A percentile compares a stretch with the other conserved stretches of the same genome.
Conservation (phyloP, 2,888 invertebrate species). For the Leptinotarsa haldemani region DNA sequence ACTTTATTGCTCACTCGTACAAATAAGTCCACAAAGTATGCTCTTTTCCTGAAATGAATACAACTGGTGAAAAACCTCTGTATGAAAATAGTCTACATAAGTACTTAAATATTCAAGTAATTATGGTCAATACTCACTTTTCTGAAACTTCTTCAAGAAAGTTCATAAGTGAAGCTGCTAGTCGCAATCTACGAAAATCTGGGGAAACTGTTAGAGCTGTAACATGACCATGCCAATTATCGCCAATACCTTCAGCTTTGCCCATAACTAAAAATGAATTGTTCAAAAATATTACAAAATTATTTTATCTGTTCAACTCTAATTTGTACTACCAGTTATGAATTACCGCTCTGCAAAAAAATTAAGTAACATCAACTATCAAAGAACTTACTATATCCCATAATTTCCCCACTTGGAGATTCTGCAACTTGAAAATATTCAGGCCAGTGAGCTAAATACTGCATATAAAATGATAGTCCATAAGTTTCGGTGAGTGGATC, state of each 20-base stretch:
- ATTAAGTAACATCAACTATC: too few species aligned
- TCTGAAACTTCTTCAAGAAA: slow-evolving; percentile 96
- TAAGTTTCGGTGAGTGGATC: slow-evolving; percentile 98
- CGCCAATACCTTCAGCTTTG: slow-evolving; percentile 95
- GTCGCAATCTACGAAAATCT: slow-evolving; percentile 89
- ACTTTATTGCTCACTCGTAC: slow-evolving; percentile 97
- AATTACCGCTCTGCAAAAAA: too few species aligned
- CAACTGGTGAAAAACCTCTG: neutral
- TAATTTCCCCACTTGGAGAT: slow-evolving; percentile 94
- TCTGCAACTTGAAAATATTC: slow-evolving; percentile 98
- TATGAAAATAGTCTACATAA: neutral
- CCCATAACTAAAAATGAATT: slow-evolving; percentile 87
- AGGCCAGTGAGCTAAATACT: slow-evolving; percentile 98
- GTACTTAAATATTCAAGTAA: neutral
- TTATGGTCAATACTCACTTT: slow-evolving; percentile 72
- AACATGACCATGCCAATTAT: slow-evolving; percentile 99
- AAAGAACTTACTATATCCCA: slow-evolving; percentile 93
- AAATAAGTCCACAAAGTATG: slow-evolving; percentile 98
- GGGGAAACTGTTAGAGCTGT: slow-evolving; percentile 97
- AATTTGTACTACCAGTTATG: too few species aligned
- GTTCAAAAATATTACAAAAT: neutral
- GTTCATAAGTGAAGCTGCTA: slow-evolving; percentile 94
- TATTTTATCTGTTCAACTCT: too few species aligned
- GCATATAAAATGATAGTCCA: slow-evolving; percentile 95
- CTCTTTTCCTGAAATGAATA: slow-evolving; percentile 80